Percentiles rank a stretch among this genome's conserved stretches.
Evolutionary conservation across 37 sponge, comb jelly and placozoan genomes (phyloP).

Genomic region (Halichondria panicea): DNA sequence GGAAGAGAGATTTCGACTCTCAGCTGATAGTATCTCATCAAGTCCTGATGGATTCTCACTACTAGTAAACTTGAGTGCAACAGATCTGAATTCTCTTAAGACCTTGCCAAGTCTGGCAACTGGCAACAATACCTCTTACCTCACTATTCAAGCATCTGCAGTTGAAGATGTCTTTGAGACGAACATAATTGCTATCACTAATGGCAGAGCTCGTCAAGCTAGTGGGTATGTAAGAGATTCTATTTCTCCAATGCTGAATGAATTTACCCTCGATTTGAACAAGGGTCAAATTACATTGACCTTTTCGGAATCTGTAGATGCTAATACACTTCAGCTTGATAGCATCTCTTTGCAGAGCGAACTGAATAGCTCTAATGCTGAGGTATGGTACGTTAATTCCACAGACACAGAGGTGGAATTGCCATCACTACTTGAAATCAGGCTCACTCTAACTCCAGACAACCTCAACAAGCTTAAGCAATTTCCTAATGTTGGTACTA

Average conservation of each 20-base stretch:
- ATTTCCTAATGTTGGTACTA: constrained; percentile 29
- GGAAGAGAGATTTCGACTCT: constrained; percentile 15
- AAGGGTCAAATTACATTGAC: constrained; percentile 48
- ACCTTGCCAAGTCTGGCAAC: constrained; percentile 45
- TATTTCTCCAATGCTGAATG: constrained; percentile 57
- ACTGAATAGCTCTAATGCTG: constrained; percentile 14
- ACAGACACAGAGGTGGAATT: neutral
- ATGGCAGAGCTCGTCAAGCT: constrained; percentile 64
- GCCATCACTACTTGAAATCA: constrained; percentile 17
- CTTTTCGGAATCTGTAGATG: constrained; percentile 71
- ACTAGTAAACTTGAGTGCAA: constrained; percentile 32
- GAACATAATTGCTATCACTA: constrained; percentile 70
- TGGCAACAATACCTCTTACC: constrained; percentile 49
- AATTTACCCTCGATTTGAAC: constrained; percentile 69
- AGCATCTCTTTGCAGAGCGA: constrained; percentile 34
- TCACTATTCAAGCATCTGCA: constrained; percentile 61
- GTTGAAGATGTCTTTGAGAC: constrained; percentile 78
- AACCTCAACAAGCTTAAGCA: constrained; percentile 65
- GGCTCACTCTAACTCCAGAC: constrained; percentile 32
- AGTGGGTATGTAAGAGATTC: constrained; percentile 34
- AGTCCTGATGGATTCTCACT: constrained; percentile 67
- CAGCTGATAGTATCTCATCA: constrained; percentile 27
- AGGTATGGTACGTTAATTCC: too few relatives aligned
- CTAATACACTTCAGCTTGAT: constrained; percentile 32
- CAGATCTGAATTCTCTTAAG: constrained; percentile 77